Base-by-base conservation (phyloP, 2,888 invertebrate genomes). In the Drosophila hawaiiensis region DNA sequence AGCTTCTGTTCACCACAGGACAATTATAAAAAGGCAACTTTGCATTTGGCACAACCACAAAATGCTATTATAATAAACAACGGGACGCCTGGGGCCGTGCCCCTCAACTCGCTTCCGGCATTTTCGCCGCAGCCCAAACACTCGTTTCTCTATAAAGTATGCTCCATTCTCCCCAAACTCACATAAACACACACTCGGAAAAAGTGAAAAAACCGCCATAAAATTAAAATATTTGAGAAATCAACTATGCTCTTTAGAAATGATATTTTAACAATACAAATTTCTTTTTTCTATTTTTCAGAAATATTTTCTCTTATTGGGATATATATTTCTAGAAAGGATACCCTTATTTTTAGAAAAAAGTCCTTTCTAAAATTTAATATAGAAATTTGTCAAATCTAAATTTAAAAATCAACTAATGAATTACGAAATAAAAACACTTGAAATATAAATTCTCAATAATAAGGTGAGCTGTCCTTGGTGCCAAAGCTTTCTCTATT, bases 21-120 rank as follows among this genome's bases (percentile, higher is more conserved):
- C 84, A 89, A 85, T 87, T 84, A 89, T 72, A 75, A 84, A 84
- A 73, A 78, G 73, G 70, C 81, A 47, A 63, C 72, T 75, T 74
- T 69, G 53, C 70, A 61, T 82, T 70, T 68, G 69, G 66, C 56
- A 64, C 73, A 87, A 78, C 85, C 85, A 72, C 84, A 78, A 89
- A 89, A 84, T 78, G 84, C 88, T 89, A 89, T 87, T 86, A 86
- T 87, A 87, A 84, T 89, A 89, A 86, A 87, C 84, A 86, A 86
- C 71, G 74, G 59, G 69, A 58, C 63, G 59, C 69, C 59, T 25
- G 59, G 52, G 74, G 49, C 71, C 54, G 54, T 62, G 63, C 60
- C 73, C 64, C 68, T 68, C 65, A 72, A 73, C 77, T 74, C 73
- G 76, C 83, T 88, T 90, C 88, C 88, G 88, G 79, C 52, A 56